These are phyloP conservation scores for Drosophila kohkoa DNA, from an alignment of 1,140 invertebrate genomes.

Conservation along the genomic window DNA sequence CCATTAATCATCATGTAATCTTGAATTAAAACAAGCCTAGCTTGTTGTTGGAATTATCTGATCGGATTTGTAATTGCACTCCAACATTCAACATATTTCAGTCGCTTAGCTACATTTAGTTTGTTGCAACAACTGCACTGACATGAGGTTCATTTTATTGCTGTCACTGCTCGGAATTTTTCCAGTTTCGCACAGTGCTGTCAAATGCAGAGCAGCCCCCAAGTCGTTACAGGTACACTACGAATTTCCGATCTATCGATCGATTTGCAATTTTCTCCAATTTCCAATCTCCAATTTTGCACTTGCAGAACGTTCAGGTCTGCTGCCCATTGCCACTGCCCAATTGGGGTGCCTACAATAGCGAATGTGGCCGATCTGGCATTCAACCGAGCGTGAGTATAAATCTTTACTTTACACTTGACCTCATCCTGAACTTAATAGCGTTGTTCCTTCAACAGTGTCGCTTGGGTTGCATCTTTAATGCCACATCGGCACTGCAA, in stretches of 20 bases:
- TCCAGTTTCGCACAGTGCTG: slow-evolving; percentile 4
- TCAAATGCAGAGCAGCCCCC: slow-evolving; percentile 64
- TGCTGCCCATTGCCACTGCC: slow-evolving; percentile 68
- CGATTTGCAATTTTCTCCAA: background rate
- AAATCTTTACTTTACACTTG: too few relatives aligned
- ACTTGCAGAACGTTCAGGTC: slow-evolving; percentile 54
- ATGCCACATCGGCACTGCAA: slow-evolving; percentile 49
- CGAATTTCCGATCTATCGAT: background rate
- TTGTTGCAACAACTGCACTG: background rate
- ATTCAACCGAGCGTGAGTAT: slow-evolving; percentile 59
- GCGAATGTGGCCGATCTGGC: slow-evolving; percentile 55
- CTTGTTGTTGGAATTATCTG: slow-evolving; percentile 19
- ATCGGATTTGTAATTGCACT: background rate
- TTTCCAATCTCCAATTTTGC: background rate
- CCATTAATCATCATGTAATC: slow-evolving; percentile 25
- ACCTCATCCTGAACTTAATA: background rate
- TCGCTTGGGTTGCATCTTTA: slow-evolving; percentile 68
- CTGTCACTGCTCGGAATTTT: background rate
- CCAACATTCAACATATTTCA: background rate
- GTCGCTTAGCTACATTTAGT: background rate
- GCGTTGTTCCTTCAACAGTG: slow-evolving; percentile 35
- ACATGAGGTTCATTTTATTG: slow-evolving; percentile 42
- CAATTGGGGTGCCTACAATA: slow-evolving; percentile 65
- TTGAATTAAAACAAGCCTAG: slow-evolving; percentile 1
- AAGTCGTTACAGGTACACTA: slow-evolving; percentile 61